phyloP scores from a whole-genome alignment of 2,888 invertebrate genomes.

The Melieria picta region DNA sequence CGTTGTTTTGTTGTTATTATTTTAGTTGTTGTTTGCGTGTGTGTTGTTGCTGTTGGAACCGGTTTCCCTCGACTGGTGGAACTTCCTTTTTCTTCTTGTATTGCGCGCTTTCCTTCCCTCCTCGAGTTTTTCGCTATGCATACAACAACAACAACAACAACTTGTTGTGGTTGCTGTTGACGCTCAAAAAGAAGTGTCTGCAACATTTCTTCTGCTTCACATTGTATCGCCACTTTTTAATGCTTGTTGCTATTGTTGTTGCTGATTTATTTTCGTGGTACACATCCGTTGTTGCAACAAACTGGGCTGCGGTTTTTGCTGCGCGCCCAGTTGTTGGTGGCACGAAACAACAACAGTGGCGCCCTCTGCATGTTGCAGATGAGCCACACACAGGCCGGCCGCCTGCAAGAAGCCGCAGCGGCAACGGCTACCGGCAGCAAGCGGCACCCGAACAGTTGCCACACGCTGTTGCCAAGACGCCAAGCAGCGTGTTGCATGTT shows the following conservation, averaged over 20 bases:
- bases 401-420: not conserved
- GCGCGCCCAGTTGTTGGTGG: conserved; percentile 58
- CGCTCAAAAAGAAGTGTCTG: conserved; percentile 11
- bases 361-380: conserved; percentile 42
- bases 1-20: not conserved
- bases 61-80: not conserved
- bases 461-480: conserved; percentile 1
- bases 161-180: too few relatives aligned
- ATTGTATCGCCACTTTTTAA: not conserved
- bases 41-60: not conserved
- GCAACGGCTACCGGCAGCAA: conserved; percentile 1
- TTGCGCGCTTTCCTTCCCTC: not conserved
- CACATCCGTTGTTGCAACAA: conserved; percentile 20
- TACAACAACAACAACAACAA: not conserved
- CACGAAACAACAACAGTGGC: conserved; percentile 64
- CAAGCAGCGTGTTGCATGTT: not conserved
- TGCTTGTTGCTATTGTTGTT: conserved; percentile 3
- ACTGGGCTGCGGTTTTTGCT: conserved; percentile 8
- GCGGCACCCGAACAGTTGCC: conserved; percentile 3
- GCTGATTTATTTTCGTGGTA: not conserved
- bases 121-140: not conserved
- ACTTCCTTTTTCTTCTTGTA: conserved; percentile 4
- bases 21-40: not conserved
- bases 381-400: not conserved
- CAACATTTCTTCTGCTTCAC: not conserved